Evolutionary conservation across 2,888 invertebrate genomes (phyloP), one percentile per base, ranked within the genome.

Genomic region (Eurytoma californica): DNA sequence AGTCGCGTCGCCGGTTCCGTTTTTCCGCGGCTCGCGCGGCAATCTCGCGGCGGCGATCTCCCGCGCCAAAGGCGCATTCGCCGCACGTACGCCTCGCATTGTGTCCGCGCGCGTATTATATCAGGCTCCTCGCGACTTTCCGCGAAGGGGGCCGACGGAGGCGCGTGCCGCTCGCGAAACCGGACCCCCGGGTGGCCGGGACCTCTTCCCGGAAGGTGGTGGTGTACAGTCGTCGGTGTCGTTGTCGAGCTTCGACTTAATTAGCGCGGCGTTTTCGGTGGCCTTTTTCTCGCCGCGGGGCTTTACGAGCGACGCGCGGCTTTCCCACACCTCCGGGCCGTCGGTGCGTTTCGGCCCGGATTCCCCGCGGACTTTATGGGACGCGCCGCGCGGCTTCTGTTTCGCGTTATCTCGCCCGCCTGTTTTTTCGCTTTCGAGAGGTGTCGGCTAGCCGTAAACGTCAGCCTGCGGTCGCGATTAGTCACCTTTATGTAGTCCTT

Each of bases 111-210:
- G 66, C 76, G 39, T 55, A 72, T 67, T 77, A 63, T 60, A 69
- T 63, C 63, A 72, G 63, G 57, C 65, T 24, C 30, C 60, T 39
- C 68, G 63, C 63, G 68, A 53, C 47, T 77, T 73, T 72, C 73
- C 78, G 68, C 68, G 78, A 72, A 72, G 66, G 57, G 57, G 65
- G 69, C 70, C 30, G 39, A 9, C 24, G 39, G 39, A 39, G 67
- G 72, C 77, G 72, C 77, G 77, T 72, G 77, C 16, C 20, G 24
- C 57, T 14, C 20, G 20, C 55, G 24, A 61, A 61, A 72, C 60
- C 30, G 72, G 72, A 72, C 51, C n/a, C n/a, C 28, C 28, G 20
- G 16, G 18, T 53, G 53, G 28, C 16, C 73, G 24, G 24, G 14
- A 7, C 73, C 67, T 30, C 55, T 73, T 73, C 73, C 39, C 12